These are phyloP conservation scores for Paratilapia polleni DNA, from an alignment of 2,113 vertebrate genomes.

Conservation along the genomic window DNA sequence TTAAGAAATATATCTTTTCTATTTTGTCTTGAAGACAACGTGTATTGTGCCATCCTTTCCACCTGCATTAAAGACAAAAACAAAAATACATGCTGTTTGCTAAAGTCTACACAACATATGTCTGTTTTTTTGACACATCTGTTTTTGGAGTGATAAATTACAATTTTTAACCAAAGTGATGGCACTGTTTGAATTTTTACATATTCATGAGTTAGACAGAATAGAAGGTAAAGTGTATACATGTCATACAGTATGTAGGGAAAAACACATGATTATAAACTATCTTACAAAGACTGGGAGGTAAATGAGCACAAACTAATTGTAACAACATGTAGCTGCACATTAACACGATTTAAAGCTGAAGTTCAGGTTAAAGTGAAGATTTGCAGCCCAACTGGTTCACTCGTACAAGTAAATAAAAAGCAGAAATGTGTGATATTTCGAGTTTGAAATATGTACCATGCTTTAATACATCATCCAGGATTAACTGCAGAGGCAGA, in stretches of 20 bases:
- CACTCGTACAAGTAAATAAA: neutral
- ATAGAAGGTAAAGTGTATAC: neutral
- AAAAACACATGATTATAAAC: neutral
- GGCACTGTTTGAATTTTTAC: neutral
- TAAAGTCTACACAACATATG: neutral
- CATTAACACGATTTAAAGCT: neutral
- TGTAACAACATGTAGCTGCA: neutral
- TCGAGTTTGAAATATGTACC: neutral
- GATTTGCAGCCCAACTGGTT: neutral
- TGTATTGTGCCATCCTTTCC: neutral
- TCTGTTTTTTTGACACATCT: neutral
- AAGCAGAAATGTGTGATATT: neutral
- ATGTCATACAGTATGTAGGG: neutral
- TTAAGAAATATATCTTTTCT: neutral
- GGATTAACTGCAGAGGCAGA: neutral
- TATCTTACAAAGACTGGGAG: neutral
- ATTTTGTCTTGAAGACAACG: neutral
- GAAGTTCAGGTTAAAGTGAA: neutral
- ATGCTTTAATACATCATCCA: conserved; percentile 10
- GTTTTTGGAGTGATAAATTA: too few species aligned
- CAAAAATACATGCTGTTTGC: neutral
- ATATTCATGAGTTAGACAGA: neutral
- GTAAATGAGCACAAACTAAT: neutral
- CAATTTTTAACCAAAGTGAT: neutral
- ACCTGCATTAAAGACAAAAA: neutral